phyloP scores from a whole-genome alignment of 2,888 invertebrate genomes.

The Drosophila macrothrix region DNA sequence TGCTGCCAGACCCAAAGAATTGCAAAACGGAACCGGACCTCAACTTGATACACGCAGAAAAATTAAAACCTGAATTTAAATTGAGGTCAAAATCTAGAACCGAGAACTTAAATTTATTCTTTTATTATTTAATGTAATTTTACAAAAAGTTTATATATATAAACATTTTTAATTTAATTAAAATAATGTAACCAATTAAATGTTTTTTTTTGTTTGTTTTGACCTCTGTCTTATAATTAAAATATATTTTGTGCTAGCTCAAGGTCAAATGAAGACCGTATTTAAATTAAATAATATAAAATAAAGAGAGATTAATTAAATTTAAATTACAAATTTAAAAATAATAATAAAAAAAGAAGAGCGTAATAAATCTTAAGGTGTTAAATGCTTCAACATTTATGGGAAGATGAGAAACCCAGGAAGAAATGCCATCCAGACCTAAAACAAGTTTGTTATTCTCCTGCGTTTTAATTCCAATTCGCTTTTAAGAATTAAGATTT shows the following conservation, averaged over 20 bases:
- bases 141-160: neutral
- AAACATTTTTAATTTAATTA: neutral
- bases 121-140: neutral
- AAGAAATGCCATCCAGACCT: too few relatives aligned
- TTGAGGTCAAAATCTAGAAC: neutral
- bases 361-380: too few relatives aligned
- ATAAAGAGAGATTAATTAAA: neutral
- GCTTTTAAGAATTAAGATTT: too few relatives aligned
- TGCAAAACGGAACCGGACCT: slow-evolving; percentile 9
- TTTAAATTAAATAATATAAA: too few relatives aligned
- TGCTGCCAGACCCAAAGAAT: slow-evolving; percentile 26
- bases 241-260: neutral
- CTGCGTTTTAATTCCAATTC: too few relatives aligned
- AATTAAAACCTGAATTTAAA: neutral
- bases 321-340: too few relatives aligned
- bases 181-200: neutral
- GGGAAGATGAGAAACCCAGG: too few relatives aligned
- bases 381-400: too few relatives aligned
- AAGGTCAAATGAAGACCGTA: neutral
- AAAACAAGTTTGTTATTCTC: too few relatives aligned
- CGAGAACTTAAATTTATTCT: neutral
- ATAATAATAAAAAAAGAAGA: too few relatives aligned
- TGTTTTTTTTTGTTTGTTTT: neutral
- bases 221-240: neutral
- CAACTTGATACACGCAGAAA: neutral